Percentiles rank a stretch among this genome's conserved stretches.
Conservation (phyloP, 1,140 invertebrate genomes). For the Nasonia longicornis region DNA sequence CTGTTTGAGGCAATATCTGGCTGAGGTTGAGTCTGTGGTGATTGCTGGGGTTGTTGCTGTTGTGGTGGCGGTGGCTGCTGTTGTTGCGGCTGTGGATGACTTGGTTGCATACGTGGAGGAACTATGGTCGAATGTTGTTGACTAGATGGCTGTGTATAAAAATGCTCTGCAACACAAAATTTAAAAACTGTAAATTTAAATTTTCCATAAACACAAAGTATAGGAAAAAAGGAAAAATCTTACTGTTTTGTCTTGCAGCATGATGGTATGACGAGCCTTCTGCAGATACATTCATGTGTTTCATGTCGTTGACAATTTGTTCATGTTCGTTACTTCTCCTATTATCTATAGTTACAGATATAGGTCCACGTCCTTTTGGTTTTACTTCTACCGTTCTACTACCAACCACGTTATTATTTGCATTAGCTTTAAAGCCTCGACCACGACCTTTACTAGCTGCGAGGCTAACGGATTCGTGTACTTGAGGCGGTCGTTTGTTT, state of each 20-base stretch:
- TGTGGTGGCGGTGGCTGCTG: constrained; percentile 57
- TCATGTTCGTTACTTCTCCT: constrained; percentile 62
- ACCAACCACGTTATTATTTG: constrained; percentile 63
- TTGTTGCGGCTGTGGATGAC: constrained; percentile 55
- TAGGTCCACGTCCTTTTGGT: constrained; percentile 63
- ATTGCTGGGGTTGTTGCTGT: constrained; percentile 59
- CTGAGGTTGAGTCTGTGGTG: constrained; percentile 54
- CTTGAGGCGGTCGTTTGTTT: constrained; percentile 54
- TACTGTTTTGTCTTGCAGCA: constrained; percentile 62
- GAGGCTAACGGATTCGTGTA: constrained; percentile 59
- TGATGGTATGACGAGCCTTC: constrained; percentile 64
- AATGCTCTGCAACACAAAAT: constrained; percentile 58
- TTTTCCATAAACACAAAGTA: constrained; percentile 36
- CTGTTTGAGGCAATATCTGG: constrained; percentile 67
- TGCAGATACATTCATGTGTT: constrained; percentile 63
- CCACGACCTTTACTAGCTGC: constrained; percentile 60
- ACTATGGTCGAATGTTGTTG: constrained; percentile 66
- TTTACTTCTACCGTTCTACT: constrained; percentile 63
- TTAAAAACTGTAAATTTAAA: not conserved
- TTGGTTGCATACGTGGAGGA: constrained; percentile 68
- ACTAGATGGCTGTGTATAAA: constrained; percentile 61
- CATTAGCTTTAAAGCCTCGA: constrained; percentile 62
- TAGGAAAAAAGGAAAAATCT: constrained; percentile 40
- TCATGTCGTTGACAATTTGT: constrained; percentile 68
- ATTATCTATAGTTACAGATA: constrained; percentile 54